A percentile compares a stretch with the other conserved stretches of the same genome.
These are phyloP conservation scores for Lacerta viridis DNA, from an alignment of 2,797 vertebrate species.

Conservation along the genomic window DNA sequence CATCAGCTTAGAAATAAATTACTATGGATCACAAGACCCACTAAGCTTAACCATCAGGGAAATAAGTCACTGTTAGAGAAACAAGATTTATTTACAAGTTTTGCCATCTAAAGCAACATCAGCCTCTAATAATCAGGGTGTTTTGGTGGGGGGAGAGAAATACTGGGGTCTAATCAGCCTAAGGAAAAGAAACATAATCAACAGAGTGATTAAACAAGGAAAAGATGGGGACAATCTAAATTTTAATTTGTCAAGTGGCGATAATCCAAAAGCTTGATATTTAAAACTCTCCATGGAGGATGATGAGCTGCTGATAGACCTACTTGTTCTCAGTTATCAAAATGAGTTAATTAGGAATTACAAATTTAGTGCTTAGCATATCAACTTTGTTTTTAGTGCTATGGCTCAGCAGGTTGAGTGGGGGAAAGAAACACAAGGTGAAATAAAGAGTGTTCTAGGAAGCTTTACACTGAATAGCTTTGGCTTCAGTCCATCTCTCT, in stretches of 20 bases:
- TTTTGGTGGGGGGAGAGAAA: neutral
- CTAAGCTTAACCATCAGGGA: conserved; percentile 27
- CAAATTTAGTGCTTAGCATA: conserved; percentile 35
- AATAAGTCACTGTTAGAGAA: conserved; percentile 12
- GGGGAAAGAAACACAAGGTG: conserved; percentile 22
- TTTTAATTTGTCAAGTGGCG: conserved; percentile 44
- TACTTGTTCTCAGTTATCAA: conserved; percentile 57
- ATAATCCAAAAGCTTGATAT: conserved; percentile 45
- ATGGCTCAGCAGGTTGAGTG: neutral
- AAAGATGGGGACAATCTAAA: conserved; percentile 39
- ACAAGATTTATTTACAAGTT: conserved; percentile 41
- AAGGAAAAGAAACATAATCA: conserved; percentile 49
- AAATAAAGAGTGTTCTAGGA: conserved; percentile 33
- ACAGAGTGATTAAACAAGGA: conserved; percentile 47
- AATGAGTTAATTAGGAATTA: conserved; percentile 66
- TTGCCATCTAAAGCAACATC: conserved; percentile 20
- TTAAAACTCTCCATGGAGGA: conserved; percentile 48
- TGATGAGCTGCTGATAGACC: conserved; percentile 44
- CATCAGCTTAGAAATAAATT: conserved; percentile 15
- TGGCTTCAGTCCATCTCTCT: neutral
- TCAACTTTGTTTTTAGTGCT: conserved; percentile 54
- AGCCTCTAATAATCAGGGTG: conserved; percentile 31
- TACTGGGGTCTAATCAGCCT: conserved; percentile 32
- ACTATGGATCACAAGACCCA: neutral
- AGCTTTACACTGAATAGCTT: conserved; percentile 39